Conservation (phyloP, 2,888 invertebrate genomes). For the Drosophila mayaguana region DNA sequence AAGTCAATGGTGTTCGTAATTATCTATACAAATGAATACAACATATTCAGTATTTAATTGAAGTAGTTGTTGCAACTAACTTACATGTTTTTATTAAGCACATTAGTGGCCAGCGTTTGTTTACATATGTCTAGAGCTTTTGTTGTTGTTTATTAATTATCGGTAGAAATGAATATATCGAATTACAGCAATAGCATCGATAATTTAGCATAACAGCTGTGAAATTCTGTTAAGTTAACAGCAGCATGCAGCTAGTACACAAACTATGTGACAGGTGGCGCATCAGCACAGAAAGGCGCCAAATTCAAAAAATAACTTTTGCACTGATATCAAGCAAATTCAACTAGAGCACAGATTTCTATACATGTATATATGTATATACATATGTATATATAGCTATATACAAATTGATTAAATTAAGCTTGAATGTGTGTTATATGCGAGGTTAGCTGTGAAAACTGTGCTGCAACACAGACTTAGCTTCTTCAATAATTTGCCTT, state of each 20-base stretch:
- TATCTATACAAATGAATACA: background rate
- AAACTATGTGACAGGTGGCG: conserved; percentile 31
- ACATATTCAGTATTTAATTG: background rate
- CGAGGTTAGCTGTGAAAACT: background rate
- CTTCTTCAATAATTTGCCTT: background rate
- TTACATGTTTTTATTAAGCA: conserved; percentile 29
- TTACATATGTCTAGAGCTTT: background rate
- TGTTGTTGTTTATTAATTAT: conserved; percentile 11
- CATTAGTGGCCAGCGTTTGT: background rate
- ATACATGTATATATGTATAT: background rate
- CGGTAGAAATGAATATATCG: conserved; percentile 15
- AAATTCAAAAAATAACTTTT: conserved; percentile 26
- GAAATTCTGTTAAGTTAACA: conserved; percentile 19
- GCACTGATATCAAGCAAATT: background rate
- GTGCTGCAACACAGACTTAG: background rate
- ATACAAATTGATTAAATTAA: background rate
- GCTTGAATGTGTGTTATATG: background rate
- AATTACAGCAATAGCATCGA: background rate
- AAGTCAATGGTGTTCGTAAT: conserved; percentile 10
- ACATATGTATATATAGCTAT: background rate
- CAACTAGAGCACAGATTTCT: background rate
- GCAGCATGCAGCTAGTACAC: background rate
- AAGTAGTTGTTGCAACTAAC: conserved; percentile 13
- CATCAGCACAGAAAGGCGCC: conserved; percentile 7
- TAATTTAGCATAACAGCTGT: conserved; percentile 1